phyloP scores from a whole-genome alignment of 2,113 vertebrate species.

The Rhinopithecus roxellana region DNA sequence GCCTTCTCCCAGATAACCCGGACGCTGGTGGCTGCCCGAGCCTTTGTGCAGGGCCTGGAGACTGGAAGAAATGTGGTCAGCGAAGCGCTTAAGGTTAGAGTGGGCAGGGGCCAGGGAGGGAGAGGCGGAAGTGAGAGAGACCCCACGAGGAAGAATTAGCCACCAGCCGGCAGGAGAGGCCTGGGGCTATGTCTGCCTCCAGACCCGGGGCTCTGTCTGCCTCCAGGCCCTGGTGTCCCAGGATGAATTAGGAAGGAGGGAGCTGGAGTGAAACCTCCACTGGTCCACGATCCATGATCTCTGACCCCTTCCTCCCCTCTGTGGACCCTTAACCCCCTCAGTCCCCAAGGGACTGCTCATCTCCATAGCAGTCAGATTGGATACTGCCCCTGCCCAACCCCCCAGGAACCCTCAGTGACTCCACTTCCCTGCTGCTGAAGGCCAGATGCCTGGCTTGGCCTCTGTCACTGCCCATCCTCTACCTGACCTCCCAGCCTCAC shows the following conservation, averaged over 20 bases:
- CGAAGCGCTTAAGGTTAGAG: constrained; percentile 88
- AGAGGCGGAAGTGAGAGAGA: neutral
- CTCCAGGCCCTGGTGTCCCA: neutral
- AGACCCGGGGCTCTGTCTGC: neutral
- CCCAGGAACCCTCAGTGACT: neutral
- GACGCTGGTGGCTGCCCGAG: constrained; percentile 89
- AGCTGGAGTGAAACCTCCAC: neutral
- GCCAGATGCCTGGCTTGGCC: neutral
- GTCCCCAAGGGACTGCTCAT: neutral
- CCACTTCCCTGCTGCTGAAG: neutral
- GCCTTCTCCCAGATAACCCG: constrained; percentile 83
- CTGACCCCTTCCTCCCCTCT: neutral
- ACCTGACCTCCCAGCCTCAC: neutral
- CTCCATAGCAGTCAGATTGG: neutral
- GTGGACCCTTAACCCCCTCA: neutral
- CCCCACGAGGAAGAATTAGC: neutral
- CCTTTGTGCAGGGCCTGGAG: constrained; percentile 89
- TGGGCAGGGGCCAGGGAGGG: neutral
- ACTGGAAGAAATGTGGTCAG: constrained; percentile 89
- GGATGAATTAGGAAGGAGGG: neutral
- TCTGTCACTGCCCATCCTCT: neutral
- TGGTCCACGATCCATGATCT: neutral
- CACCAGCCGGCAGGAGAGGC: neutral
- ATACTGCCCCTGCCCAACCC: neutral
- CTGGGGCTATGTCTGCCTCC: neutral